phyloP scores from a whole-genome alignment of 2,113 vertebrate species.

The Dolichotis patagonum region DNA sequence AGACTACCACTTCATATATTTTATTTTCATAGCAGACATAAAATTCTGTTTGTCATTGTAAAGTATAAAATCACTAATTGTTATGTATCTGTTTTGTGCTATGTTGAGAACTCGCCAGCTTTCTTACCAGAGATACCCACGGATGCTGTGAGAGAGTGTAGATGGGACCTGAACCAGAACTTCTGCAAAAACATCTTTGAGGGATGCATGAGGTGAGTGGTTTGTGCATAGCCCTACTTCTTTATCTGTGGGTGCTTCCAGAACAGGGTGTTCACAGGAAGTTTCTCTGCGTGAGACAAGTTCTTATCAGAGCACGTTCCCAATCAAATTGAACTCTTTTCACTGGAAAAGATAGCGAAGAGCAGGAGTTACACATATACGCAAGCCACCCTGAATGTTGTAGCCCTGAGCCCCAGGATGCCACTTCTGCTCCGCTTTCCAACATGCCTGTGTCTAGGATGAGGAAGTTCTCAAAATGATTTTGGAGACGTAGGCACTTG shows the following conservation, averaged over 20 bases:
- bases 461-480: neutral
- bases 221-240: neutral
- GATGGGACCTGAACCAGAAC: conserved; percentile 88
- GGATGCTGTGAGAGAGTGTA: conserved; percentile 88
- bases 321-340: neutral
- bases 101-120: conserved; percentile 83
- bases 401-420: fast-evolving
- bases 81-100: conserved; percentile 39
- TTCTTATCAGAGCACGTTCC: neutral
- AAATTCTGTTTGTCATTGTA: neutral
- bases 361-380: fast-evolving
- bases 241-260: neutral
- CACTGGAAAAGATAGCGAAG: neutral
- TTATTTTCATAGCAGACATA: neutral
- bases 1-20: neutral
- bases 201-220: conserved; percentile 91
- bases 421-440: neutral
- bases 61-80: conserved; percentile 50
- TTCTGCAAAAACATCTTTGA: conserved; percentile 92
- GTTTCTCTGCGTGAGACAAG: neutral
- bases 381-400: neutral
- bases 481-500: neutral
- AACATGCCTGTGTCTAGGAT: neutral
- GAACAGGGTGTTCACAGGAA: neutral
- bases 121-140: conserved; percentile 91